phyloP scores from a whole-genome alignment of 2,888 invertebrate species.

The Cybosia mesomella region DNA sequence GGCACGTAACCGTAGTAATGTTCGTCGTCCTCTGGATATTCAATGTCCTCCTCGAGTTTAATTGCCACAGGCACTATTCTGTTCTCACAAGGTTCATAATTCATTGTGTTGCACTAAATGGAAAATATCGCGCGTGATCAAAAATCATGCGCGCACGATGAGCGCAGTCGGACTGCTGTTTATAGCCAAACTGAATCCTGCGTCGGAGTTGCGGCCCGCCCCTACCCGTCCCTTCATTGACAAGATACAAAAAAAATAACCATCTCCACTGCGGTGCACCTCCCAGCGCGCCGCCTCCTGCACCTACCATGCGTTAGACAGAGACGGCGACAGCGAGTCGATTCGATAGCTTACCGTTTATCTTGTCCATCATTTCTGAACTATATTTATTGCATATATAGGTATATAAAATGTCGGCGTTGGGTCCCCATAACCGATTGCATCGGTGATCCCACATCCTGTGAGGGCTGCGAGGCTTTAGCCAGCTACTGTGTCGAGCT shows the following conservation, averaged over 20 bases:
- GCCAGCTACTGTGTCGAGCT: conserved; percentile 52
- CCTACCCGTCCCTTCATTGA: conserved; percentile 84
- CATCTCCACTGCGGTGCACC: conserved; percentile 73
- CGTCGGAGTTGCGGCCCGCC: conserved; percentile 70
- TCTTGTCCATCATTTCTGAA: conserved; percentile 81
- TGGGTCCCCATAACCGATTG: conserved; percentile 76
- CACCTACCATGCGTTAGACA: conserved; percentile 61
- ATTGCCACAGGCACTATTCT: conserved; percentile 74
- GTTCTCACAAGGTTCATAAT: conserved; percentile 76
- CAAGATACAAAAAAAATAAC: conserved; percentile 83
- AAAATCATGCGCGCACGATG: conserved; percentile 64
- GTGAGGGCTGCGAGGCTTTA: conserved; percentile 61
- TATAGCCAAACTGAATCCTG: conserved; percentile 66
- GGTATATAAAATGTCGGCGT: conserved; percentile 59
- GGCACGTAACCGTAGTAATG: conserved; percentile 76
- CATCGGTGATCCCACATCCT: conserved; percentile 77
- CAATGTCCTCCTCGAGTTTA: conserved; percentile 76
- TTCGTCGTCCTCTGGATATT: conserved; percentile 77
- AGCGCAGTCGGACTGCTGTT: conserved; percentile 70
- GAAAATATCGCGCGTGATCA: conserved; percentile 45
- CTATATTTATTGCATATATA: conserved; percentile 72
- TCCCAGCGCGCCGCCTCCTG: conserved; percentile 76
- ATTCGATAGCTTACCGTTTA: conserved; percentile 76
- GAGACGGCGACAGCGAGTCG: conserved; percentile 64
- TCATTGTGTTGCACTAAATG: conserved; percentile 65